Conservation (phyloP, 2,797 vertebrate genomes). For the Meriones psammophilus region DNA sequence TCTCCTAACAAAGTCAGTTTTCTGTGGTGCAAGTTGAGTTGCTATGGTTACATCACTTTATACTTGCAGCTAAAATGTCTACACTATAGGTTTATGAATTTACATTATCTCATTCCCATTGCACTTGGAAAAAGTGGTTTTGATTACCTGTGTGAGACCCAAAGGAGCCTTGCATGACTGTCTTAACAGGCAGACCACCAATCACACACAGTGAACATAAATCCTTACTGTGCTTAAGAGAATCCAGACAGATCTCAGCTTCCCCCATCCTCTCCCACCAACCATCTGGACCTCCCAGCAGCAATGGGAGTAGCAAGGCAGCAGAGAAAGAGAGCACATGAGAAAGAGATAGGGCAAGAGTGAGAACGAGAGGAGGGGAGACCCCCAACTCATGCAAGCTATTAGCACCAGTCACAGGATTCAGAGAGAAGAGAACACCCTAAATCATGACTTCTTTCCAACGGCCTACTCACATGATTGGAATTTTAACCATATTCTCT, state of each 20-base stretch:
- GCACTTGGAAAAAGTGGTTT: constrained; percentile 73
- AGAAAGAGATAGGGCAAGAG: not conserved
- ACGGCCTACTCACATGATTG: not conserved
- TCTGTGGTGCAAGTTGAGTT: constrained; percentile 78
- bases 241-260: constrained; percentile 46
- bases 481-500: not conserved
- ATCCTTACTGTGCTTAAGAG: not conserved
- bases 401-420: not conserved
- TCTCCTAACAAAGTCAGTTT: constrained; percentile 82
- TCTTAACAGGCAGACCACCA: constrained; percentile 57
- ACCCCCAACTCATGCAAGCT: not conserved
- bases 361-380: not conserved
- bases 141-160: constrained; percentile 67
- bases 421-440: not conserved
- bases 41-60: constrained; percentile 79
- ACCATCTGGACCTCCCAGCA: constrained; percentile 65
- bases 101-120: constrained; percentile 76
- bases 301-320: not conserved
- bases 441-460: not conserved
- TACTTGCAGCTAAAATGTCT: constrained; percentile 80
- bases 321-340: not conserved
- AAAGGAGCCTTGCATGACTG: constrained; percentile 66
- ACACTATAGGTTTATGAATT: constrained; percentile 72
- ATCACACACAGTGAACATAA: constrained; percentile 69
- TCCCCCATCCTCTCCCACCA: constrained; percentile 41